Conservation (phyloP, 2,888 invertebrate genomes). For the Patella caerulea region DNA sequence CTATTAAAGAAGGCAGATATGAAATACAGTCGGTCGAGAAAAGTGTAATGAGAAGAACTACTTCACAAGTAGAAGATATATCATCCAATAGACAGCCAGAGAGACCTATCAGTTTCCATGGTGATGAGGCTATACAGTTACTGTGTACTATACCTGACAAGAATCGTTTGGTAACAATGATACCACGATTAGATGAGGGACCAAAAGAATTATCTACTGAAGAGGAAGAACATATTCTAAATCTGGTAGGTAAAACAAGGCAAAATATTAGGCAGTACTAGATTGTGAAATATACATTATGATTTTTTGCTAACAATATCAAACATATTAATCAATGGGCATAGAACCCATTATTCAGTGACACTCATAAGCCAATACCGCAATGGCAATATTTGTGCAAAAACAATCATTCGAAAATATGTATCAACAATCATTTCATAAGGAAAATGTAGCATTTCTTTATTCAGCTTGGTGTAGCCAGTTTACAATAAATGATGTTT, state of each 20-base stretch:
- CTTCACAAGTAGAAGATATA: background rate
- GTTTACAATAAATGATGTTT: too few relatives aligned
- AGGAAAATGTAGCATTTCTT: too few relatives aligned
- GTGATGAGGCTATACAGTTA: background rate
- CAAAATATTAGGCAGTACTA: background rate
- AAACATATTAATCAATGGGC: too few relatives aligned
- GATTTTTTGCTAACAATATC: too few relatives aligned
- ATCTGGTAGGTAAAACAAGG: slow-evolving; percentile 49
- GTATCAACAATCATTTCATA: too few relatives aligned
- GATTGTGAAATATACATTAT: too few relatives aligned
- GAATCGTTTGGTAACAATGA: slow-evolving; percentile 46
- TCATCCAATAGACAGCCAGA: background rate
- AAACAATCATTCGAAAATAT: too few relatives aligned
- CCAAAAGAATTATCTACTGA: slow-evolving; percentile 51
- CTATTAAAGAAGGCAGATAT: slow-evolving; percentile 9
- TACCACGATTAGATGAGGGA: slow-evolving; percentile 62
- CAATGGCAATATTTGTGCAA: too few relatives aligned
- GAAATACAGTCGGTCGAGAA: background rate
- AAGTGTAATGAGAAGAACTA: background rate
- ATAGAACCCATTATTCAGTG: too few relatives aligned
- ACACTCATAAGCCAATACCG: too few relatives aligned
- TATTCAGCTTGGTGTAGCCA: too few relatives aligned
- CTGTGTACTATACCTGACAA: background rate
- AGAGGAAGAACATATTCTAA: slow-evolving; percentile 54
- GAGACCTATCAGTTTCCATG: slow-evolving; percentile 4